A percentile compares a stretch with the other conserved stretches of the same genome.
phyloP scores from a whole-genome alignment of 2,888 invertebrate genomes.

The Alitta virens region DNA sequence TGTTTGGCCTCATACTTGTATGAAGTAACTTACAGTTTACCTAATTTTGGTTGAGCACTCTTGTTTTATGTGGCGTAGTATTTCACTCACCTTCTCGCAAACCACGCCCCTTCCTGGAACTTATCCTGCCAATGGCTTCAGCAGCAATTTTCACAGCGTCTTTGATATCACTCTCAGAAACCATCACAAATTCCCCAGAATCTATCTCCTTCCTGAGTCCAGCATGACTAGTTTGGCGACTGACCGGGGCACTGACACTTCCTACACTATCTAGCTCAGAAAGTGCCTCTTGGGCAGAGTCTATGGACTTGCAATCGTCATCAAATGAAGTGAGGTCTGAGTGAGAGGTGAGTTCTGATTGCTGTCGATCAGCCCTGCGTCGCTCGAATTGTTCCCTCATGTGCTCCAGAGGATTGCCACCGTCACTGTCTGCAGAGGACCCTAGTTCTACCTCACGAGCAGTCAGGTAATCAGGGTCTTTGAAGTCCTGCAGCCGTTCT shows the following conservation, averaged over 20 bases:
- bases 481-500: slow-evolving; percentile 43
- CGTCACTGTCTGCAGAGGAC: slow-evolving; percentile 50
- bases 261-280: not conserved
- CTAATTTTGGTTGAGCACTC: not conserved
- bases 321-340: not conserved
- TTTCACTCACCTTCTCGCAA: slow-evolving; percentile 7
- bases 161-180: slow-evolving; percentile 58
- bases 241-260: not conserved
- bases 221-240: not conserved
- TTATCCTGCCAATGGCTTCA: slow-evolving; percentile 34
- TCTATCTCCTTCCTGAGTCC: slow-evolving; percentile 66
- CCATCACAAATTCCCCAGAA: slow-evolving; percentile 85
- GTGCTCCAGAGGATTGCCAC: slow-evolving; percentile 18
- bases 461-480: slow-evolving; percentile 44
- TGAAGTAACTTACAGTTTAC: too few relatives aligned
- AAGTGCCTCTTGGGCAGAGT: slow-evolving; percentile 1
- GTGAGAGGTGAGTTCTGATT: slow-evolving; percentile 9
- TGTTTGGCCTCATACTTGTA: too few relatives aligned
- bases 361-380: not conserved
- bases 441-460: slow-evolving; percentile 38
- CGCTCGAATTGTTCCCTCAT: not conserved
- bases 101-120: slow-evolving; percentile 19
- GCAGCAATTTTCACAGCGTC: slow-evolving; percentile 41
- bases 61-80: not conserved
- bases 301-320: not conserved